phyloP scores from a whole-genome alignment of 2,797 vertebrate genomes.

The Bradypodion ventrale region DNA sequence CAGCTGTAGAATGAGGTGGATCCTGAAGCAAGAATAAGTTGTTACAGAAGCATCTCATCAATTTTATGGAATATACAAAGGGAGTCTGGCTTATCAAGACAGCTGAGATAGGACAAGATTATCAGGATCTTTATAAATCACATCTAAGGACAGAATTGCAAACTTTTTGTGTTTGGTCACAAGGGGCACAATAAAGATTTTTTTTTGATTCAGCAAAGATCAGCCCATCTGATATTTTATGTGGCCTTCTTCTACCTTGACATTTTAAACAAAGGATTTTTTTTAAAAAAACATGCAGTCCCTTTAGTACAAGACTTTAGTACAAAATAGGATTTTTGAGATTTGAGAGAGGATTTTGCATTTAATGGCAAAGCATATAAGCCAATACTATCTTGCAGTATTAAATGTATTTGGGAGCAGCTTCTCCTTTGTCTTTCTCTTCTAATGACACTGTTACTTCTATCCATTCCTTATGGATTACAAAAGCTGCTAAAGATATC shows the following conservation, averaged over 20 bases:
- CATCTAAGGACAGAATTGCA: neutral
- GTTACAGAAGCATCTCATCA: neutral
- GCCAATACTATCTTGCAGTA: neutral
- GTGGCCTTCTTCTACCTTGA: no score
- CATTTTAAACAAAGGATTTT: no score
- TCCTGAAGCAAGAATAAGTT: neutral
- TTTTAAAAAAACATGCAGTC: no score
- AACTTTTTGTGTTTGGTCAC: neutral
- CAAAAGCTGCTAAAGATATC: neutral
- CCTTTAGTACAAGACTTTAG: no score
- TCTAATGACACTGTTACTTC: neutral
- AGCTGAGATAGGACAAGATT: no score
- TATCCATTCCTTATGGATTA: neutral
- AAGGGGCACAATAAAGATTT: neutral
- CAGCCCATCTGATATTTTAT: neutral
- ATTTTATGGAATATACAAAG: neutral
- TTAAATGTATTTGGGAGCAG: constrained; percentile 2
- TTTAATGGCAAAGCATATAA: neutral
- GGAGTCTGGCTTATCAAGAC: neutral
- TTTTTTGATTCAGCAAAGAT: neutral
- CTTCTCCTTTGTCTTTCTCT: neutral
- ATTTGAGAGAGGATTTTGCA: no score
- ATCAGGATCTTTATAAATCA: neutral
- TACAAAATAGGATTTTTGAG: no score
- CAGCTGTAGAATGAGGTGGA: neutral